Evolutionary conservation across 2,888 invertebrate species (phyloP).

Genomic region (Acanthosepion esculentum): DNA sequence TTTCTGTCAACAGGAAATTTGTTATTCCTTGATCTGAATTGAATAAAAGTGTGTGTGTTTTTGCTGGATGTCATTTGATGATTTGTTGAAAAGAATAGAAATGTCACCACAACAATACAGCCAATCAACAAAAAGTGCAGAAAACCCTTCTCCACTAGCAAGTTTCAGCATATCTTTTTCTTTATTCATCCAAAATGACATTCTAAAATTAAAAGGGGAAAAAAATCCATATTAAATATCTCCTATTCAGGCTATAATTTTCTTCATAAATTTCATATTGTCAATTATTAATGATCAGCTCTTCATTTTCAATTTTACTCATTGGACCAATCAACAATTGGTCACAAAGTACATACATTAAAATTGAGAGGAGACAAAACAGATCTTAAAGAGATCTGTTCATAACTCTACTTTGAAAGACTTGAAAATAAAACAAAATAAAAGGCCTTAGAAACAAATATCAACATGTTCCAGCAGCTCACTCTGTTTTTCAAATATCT

Average conservation of each 20-base stretch:
- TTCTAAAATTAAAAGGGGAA: background rate
- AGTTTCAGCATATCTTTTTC: too few species aligned
- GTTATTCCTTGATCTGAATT: background rate
- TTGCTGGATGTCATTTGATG: background rate
- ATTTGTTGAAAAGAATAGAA: background rate
- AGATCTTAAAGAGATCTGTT: background rate
- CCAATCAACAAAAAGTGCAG: too few species aligned
- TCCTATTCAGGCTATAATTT: too few species aligned
- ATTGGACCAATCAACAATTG: too few species aligned
- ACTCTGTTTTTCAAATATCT: conserved; percentile 62
- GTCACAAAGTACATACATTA: too few species aligned
- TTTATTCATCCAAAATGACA: background rate
- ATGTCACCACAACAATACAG: too few species aligned
- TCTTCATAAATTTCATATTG: too few species aligned
- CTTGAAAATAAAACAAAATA: background rate
- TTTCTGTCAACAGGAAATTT: too few species aligned
- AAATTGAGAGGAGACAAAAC: background rate
- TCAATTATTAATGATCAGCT: too few species aligned
- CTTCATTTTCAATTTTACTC: too few species aligned
- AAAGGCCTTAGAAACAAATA: conserved; percentile 55
- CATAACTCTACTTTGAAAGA: background rate
- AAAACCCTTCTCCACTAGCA: too few species aligned
- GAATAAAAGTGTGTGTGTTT: background rate
- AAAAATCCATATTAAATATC: background rate
- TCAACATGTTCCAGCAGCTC: conserved; percentile 67